phyloP scores from a whole-genome alignment of 1,140 invertebrate genomes.

The Neodiprion lecontei region DNA sequence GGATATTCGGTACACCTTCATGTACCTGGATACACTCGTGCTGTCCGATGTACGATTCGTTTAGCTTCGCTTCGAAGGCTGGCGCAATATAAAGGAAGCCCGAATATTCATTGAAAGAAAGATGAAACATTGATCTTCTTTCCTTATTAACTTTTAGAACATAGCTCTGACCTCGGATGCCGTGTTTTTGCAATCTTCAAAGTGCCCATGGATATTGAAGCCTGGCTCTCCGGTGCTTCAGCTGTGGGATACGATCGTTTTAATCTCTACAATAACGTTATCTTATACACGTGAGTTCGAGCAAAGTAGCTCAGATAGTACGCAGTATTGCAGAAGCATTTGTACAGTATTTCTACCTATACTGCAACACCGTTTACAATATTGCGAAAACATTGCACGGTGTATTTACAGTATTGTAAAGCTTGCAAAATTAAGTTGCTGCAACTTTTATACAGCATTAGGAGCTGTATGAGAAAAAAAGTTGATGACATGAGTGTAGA shows the following conservation, averaged over 20 bases:
- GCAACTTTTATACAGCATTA: not conserved
- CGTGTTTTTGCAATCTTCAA: not conserved
- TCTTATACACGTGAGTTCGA: not conserved
- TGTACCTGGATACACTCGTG: not conserved
- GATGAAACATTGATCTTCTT: not conserved
- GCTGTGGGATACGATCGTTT: not conserved
- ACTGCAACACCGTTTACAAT: not conserved
- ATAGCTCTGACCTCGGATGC: not conserved
- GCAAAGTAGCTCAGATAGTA: no score
- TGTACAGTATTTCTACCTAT: no score
- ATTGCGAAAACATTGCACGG: not conserved
- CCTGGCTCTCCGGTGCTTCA: not conserved
- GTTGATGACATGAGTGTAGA: not conserved
- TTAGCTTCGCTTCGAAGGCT: not conserved
- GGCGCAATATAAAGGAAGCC: no score
- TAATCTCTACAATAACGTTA: not conserved
- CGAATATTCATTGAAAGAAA: not conserved
- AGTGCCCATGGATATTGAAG: not conserved
- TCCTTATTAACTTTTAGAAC: not conserved
- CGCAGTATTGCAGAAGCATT: no score
- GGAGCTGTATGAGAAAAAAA: not conserved
- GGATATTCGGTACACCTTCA: conserved; percentile 4
- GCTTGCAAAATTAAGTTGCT: not conserved
- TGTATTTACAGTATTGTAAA: not conserved
- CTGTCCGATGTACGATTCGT: not conserved